Evolutionary conservation across 2,113 vertebrate genomes (phyloP).

Genomic region (Sprattus sprattus): DNA sequence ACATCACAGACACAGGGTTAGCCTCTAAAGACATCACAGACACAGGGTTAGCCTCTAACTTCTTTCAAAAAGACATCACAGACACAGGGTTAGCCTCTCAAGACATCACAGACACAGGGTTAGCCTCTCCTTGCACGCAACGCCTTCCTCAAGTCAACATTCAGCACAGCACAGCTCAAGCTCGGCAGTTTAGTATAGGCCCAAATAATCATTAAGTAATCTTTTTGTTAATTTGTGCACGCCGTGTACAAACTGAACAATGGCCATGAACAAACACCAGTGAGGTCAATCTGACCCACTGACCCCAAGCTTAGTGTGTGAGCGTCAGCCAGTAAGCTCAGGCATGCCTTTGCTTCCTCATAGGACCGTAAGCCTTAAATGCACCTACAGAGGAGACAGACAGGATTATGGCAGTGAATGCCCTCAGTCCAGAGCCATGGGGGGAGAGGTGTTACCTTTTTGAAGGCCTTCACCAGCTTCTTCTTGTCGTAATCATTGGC

Average conservation of each 20-base stretch:
- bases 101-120: background rate
- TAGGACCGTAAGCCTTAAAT: background rate
- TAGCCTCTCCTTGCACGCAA: background rate
- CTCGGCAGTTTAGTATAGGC: background rate
- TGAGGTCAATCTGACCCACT: background rate
- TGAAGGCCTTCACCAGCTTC: constrained; percentile 90
- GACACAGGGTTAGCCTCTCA: too few species aligned
- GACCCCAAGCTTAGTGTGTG: background rate
- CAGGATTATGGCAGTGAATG: background rate
- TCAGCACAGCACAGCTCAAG: background rate
- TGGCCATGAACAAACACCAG: background rate
- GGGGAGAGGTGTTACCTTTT: constrained; percentile 71
- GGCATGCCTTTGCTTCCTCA: too few species aligned
- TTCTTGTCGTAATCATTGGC: constrained; percentile 90
- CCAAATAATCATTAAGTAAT: background rate
- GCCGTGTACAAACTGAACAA: background rate
- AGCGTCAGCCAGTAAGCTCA: background rate
- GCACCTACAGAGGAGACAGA: background rate
- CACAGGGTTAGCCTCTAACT: too few species aligned
- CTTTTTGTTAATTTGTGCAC: background rate
- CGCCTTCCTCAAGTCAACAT: background rate
- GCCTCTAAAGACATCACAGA: too few species aligned
- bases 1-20: background rate
- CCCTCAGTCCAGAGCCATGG: background rate
- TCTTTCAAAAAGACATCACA: too few species aligned